Conservation (phyloP, 2,797 vertebrate genomes). For the Threskiornis aethiopicus region DNA sequence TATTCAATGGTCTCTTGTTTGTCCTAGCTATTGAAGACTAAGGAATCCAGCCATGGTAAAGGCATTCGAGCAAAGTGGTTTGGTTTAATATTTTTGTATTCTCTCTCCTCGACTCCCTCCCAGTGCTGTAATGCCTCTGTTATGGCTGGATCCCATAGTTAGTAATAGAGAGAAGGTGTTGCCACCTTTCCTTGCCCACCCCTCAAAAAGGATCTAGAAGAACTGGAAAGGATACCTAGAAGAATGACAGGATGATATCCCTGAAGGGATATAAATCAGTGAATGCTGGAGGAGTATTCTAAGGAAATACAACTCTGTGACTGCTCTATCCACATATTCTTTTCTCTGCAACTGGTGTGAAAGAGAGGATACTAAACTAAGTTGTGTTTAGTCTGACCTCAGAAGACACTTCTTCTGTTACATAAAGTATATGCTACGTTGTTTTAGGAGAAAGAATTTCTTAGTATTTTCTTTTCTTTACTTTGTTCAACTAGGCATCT, state of each 20-base stretch:
- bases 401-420: not conserved
- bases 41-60: not conserved
- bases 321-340: not conserved
- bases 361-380: not conserved
- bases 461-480: not conserved
- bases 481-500: slow-evolving; percentile 70
- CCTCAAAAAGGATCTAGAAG: not conserved
- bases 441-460: not conserved
- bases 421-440: not conserved
- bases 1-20: not conserved
- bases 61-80: not conserved
- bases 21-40: not conserved
- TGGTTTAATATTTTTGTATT: not conserved
- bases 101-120: not conserved
- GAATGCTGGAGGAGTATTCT: not conserved
- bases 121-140: not conserved
- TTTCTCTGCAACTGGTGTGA: not conserved
- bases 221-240: not conserved
- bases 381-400: not conserved
- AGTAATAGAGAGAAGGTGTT: not conserved
- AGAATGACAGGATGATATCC: not conserved
- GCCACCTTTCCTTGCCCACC: not conserved
- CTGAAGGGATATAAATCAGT: not conserved
- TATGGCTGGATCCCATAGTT: not conserved
- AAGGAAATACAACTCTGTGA: not conserved